Evolutionary conservation across 2,797 vertebrate genomes (phyloP), one percentile per base, ranked within the genome.

Genomic region (Manis javanica): DNA sequence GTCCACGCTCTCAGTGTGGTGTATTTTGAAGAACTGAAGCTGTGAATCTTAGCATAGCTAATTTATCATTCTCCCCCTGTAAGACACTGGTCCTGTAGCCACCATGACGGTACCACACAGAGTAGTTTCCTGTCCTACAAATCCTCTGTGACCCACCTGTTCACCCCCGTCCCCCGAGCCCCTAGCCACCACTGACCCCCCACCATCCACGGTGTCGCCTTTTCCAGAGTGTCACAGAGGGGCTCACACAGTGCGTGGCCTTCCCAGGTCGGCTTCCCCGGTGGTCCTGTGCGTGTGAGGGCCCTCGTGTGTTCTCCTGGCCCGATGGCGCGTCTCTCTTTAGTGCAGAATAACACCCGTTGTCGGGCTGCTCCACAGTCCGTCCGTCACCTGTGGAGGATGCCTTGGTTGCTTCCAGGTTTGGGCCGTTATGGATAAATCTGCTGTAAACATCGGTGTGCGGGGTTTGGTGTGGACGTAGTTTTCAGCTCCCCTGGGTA

Each of bases 211-310:
- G 16, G 5, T 21, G 9, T 34, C 21, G 37, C 39, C 19, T 37
- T 21, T 29, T 21, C n/a, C 8, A 1, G 39, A 23, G n/a, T 0
- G 24, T 11, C 26, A 0, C 1, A 3, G 0, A 0, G 16, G 13
- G n/a, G 11, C 5, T 19, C 10, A 3, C 8, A 4, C 15, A 3
- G 16, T 0, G 1, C 0, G 53, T 1, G 2, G 26, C 9, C 69
- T 46, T 46, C 46, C 3, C n/a, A 8, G 26, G 3, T 0, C 0
- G 3, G n/a, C 5, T 64, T 11, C 71, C 3, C 49, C 0, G 46
- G 1, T 18, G 0, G 11, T 19, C 0, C 7, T 2, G 12, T 0
- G 11, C 10, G 7, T 18, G 5, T 19, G 0, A 1, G 14, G 4
- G 1, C 12, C 71, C 24, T 34, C 14, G 3, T 9, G n/a, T 8